Evolutionary conservation across 1,140 invertebrate genomes (phyloP).

Genomic region (Stegodyphus mimosarum): DNA sequence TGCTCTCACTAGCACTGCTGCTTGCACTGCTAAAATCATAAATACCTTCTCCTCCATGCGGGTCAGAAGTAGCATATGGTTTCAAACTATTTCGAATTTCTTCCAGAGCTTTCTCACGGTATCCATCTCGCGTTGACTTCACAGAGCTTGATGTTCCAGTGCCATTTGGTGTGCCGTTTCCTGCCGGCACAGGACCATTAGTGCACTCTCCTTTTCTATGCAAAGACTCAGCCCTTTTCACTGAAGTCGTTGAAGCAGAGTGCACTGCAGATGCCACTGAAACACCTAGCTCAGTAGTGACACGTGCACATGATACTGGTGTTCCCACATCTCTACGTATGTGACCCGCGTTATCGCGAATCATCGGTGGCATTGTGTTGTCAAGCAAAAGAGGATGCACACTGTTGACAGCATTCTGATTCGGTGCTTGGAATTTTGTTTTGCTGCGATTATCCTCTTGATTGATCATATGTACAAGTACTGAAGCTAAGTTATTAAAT

Average conservation of each 20-base stretch:
- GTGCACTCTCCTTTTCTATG: constrained; percentile 39
- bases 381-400: background rate
- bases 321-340: constrained; percentile 48
- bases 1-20: constrained; percentile 78
- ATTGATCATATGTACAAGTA: constrained; percentile 55
- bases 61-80: constrained; percentile 79
- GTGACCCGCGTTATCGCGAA: constrained; percentile 52
- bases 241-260: constrained; percentile 16
- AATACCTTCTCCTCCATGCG: constrained; percentile 64
- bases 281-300: constrained; percentile 55
- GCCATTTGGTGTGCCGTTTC: constrained; percentile 16
- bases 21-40: constrained; percentile 77
- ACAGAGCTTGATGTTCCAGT: constrained; percentile 26
- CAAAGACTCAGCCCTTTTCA: constrained; percentile 49
- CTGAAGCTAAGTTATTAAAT: background rate
- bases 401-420: constrained; percentile 50
- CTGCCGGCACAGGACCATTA: constrained; percentile 5
- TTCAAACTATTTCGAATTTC: constrained; percentile 86
- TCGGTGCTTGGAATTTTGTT: constrained; percentile 33
- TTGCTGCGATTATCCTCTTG: constrained; percentile 49
- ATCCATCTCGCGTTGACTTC: constrained; percentile 66
- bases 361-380: constrained; percentile 46
- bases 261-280: constrained; percentile 47
- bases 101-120: constrained; percentile 87
- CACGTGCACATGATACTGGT: constrained; percentile 53